Conservation (phyloP, 2,797 vertebrate genomes). For the Tangara arthus region DNA sequence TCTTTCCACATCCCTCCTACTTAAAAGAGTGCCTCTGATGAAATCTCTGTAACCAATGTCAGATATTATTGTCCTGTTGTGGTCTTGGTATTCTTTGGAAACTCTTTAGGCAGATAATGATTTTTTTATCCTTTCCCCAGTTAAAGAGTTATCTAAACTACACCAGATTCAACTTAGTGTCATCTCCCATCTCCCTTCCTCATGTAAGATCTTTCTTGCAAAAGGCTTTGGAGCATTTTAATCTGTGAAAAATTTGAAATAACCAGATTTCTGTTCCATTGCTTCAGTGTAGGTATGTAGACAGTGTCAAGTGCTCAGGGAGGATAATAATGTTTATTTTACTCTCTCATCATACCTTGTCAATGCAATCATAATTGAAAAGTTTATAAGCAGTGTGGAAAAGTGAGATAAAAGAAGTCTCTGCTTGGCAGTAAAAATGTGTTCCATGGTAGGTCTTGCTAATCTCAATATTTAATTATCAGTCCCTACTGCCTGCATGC, state of each 20-base stretch:
- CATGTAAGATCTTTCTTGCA: not conserved
- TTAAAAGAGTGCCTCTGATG: not conserved
- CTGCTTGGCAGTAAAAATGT: not conserved
- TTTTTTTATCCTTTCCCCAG: not conserved
- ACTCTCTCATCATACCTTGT: not conserved
- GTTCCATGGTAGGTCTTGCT: not conserved
- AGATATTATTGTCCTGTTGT: not conserved
- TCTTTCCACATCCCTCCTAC: not conserved
- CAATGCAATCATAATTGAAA: not conserved
- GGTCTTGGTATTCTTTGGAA: not conserved
- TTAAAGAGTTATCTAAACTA: not conserved
- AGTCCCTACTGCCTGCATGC: not conserved
- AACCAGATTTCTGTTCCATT: not conserved
- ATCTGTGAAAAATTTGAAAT: not conserved
- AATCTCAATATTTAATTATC: not conserved
- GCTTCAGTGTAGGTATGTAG: not conserved
- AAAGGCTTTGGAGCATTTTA: not conserved
- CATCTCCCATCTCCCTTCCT: not conserved
- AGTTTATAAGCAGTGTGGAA: not conserved
- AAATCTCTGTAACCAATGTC: not conserved
- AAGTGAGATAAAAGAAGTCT: not conserved
- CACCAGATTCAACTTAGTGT: not conserved
- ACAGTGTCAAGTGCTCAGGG: not conserved
- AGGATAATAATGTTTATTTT: not conserved
- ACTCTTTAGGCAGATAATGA: not conserved